A percentile compares a stretch with the other conserved stretches of the same genome.
Evolutionary conservation across 2,113 vertebrate genomes (phyloP).

Genomic region (Crotophaga sulcirostris): DNA sequence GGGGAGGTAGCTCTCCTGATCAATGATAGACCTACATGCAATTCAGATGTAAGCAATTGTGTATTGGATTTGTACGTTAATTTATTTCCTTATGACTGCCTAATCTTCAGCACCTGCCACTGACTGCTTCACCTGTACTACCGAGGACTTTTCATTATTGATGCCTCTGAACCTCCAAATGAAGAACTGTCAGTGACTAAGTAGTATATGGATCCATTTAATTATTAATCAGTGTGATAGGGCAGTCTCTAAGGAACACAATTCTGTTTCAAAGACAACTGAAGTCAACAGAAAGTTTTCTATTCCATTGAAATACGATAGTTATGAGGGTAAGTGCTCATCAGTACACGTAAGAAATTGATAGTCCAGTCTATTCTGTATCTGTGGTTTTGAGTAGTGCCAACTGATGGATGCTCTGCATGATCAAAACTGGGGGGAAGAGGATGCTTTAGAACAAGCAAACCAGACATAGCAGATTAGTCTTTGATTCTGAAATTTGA

Average conservation of each 20-base stretch:
- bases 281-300: conserved; percentile 47
- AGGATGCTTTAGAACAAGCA: not conserved
- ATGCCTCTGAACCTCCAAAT: conserved; percentile 4
- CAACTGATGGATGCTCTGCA: not conserved
- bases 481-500: not conserved
- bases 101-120: not conserved
- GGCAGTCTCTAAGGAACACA: conserved; percentile 17
- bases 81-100: not conserved
- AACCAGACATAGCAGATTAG: not conserved
- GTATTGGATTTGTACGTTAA: not conserved
- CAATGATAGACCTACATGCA: not conserved
- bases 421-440: not conserved
- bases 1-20: not conserved
- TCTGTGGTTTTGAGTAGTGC: not conserved
- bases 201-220: conserved; percentile 53
- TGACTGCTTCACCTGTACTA: not conserved
- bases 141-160: conserved; percentile 28
- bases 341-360: not conserved
- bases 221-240: conserved; percentile 36
- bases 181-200: conserved; percentile 36
- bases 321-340: conserved; percentile 4
- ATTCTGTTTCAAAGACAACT: conserved; percentile 35
- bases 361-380: not conserved
- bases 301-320: conserved; percentile 33
- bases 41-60: not conserved